These are phyloP conservation scores for Tadarida brasiliensis DNA, from an alignment of 2,797 vertebrate genomes.

Conservation along the genomic window DNA sequence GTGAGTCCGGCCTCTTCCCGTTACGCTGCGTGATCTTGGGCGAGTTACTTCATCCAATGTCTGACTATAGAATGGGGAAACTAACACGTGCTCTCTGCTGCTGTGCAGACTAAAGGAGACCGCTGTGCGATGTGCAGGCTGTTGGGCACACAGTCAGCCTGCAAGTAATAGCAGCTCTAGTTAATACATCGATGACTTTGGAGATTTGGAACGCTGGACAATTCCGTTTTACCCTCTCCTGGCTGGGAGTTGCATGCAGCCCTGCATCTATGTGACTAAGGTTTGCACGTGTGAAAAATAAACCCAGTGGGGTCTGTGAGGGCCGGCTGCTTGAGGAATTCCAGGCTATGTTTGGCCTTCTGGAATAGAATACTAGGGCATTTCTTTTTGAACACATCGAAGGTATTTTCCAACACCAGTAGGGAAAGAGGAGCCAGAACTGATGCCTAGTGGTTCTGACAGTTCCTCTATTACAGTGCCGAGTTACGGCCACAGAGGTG, in stretches of 20 bases:
- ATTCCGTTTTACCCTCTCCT: neutral
- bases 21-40: neutral
- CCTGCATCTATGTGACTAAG: neutral
- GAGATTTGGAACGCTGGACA: neutral
- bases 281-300: neutral
- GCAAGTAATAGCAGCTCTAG: neutral
- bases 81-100: neutral
- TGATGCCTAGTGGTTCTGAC: conserved; percentile 78
- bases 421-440: conserved; percentile 43
- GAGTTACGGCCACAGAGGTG: neutral
- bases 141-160: neutral
- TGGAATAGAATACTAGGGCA: conserved; percentile 33
- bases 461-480: conserved; percentile 67
- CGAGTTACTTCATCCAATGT: conserved; percentile 11
- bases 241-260: neutral
- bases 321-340: conserved; percentile 12
- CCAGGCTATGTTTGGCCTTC: neutral
- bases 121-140: rapidly evolving
- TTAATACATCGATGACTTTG: neutral
- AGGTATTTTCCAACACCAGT: conserved; percentile 28
- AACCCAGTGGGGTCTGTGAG: neutral
- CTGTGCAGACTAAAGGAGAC: neutral
- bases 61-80: conserved; percentile 16
- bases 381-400: conserved; percentile 58
- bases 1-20: neutral